Evolutionary conservation across 2,888 invertebrate species (phyloP).

Genomic region (Trichacis sp.): DNA sequence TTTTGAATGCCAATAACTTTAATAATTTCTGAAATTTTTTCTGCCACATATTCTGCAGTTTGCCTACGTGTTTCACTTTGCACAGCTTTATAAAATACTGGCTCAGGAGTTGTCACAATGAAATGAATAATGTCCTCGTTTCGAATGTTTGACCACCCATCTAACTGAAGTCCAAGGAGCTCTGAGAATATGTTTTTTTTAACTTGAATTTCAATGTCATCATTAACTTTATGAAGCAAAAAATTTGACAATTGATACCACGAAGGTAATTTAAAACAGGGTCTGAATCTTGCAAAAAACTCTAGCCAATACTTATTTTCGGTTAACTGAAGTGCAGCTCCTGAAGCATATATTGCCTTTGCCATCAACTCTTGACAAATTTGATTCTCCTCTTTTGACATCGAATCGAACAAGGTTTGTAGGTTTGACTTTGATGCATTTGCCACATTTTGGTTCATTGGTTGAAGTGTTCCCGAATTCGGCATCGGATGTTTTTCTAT

Average conservation of each 20-base stretch:
- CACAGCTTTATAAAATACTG: conserved; percentile 20
- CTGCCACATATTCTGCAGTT: conserved; percentile 24
- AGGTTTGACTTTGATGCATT: too few relatives aligned
- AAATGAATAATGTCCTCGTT: conserved; percentile 17
- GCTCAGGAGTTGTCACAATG: conserved; percentile 13
- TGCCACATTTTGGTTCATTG: too few relatives aligned
- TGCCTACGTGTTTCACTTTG: conserved; percentile 20
- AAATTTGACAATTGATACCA: conserved; percentile 3
- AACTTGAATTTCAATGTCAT: conserved; percentile 1
- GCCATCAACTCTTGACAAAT: background rate
- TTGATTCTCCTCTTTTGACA: background rate
- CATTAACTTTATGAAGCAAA: conserved; percentile 1
- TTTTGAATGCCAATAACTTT: conserved; percentile 25
- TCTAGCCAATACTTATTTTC: conserved; percentile 15
- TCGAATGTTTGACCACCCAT: conserved; percentile 14
- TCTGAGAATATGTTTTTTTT: background rate
- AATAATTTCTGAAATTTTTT: conserved; percentile 24
- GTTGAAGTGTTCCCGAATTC: too few relatives aligned
- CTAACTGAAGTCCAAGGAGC: conserved; percentile 11
- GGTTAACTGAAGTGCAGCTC: background rate
- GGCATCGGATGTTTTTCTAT: too few relatives aligned
- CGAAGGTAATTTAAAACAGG: conserved; percentile 7
- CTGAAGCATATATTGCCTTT: conserved; percentile 16
- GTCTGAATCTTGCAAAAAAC: conserved; percentile 15
- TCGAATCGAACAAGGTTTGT: background rate